Conservation (phyloP, 2,113 vertebrate species). For the Bos indicus region DNA sequence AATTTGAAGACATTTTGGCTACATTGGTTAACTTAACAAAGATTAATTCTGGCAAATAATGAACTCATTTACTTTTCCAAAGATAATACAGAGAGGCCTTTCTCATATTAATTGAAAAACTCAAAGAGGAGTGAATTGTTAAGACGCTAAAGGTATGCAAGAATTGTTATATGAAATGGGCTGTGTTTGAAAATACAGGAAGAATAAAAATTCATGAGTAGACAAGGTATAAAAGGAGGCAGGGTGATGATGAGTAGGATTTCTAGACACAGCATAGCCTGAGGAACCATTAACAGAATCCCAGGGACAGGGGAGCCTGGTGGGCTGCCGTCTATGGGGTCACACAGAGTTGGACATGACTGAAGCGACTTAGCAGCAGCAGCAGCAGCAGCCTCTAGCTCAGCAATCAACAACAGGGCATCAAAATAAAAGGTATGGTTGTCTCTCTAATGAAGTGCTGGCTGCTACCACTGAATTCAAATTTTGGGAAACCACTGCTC, state of each 20-base stretch:
- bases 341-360: no score
- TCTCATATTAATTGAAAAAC: constrained; percentile 70
- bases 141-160: constrained; percentile 47
- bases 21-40: constrained; percentile 72
- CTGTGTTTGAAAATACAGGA: background rate
- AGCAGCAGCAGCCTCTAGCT: background rate
- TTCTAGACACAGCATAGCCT: background rate
- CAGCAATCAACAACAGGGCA: background rate
- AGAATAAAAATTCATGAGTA: background rate
- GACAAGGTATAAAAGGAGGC: background rate
- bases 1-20: constrained; percentile 69
- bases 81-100: constrained; percentile 72
- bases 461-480: background rate
- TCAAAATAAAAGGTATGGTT: background rate
- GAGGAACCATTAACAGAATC: background rate
- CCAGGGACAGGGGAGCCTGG: no score
- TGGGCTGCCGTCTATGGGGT: no score
- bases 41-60: constrained; percentile 73
- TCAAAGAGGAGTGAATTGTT: constrained; percentile 71
- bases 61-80: constrained; percentile 70
- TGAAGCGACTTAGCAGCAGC: no score
- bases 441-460: background rate
- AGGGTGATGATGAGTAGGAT: background rate
- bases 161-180: background rate
- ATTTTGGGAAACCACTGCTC: background rate